Evolutionary conservation across 2,113 vertebrate species (phyloP).

Genomic region (Caranx ignobilis): DNA sequence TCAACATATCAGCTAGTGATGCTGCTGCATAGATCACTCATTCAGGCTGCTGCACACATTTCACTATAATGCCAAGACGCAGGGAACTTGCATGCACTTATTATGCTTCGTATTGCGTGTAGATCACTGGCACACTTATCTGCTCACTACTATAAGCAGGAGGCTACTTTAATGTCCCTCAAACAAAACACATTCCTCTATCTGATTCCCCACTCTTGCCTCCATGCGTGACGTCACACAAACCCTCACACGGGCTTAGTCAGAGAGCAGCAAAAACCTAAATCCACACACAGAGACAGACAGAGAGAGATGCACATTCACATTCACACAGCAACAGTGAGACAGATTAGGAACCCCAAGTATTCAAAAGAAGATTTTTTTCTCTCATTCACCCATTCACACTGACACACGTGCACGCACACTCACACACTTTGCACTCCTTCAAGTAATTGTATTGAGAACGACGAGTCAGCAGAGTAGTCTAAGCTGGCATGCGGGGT

Average conservation of each 20-base stretch:
- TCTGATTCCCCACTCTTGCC: background rate
- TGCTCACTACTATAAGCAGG: background rate
- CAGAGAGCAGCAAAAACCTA: slow-evolving; percentile 46
- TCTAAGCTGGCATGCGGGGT: slow-evolving; percentile 63
- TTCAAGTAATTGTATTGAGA: slow-evolving; percentile 63
- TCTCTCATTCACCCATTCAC: slow-evolving; percentile 48
- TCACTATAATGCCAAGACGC: background rate
- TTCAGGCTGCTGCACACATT: slow-evolving; percentile 2
- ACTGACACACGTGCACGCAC: slow-evolving; percentile 18
- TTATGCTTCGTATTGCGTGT: background rate
- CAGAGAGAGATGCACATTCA: background rate
- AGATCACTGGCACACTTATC: slow-evolving; percentile 23
- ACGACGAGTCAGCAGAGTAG: slow-evolving; percentile 71
- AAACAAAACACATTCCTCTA: slow-evolving; percentile 9
- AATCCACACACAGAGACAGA: slow-evolving; percentile 32
- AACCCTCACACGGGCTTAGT: slow-evolving; percentile 61
- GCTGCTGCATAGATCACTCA: slow-evolving; percentile 5
- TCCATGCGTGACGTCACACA: slow-evolving; percentile 56
- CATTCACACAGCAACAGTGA: background rate
- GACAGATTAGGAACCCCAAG: slow-evolving; percentile 46
- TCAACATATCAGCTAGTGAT: background rate
- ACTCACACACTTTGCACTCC: slow-evolving; percentile 29
- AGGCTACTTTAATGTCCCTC: slow-evolving; percentile 32
- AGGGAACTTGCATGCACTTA: background rate
- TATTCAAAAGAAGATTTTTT: slow-evolving; percentile 50